Evolutionary conservation across 2,797 vertebrate genomes (phyloP), one percentile per base, ranked within the genome.

Genomic region (Synanceia verrucosa): DNA sequence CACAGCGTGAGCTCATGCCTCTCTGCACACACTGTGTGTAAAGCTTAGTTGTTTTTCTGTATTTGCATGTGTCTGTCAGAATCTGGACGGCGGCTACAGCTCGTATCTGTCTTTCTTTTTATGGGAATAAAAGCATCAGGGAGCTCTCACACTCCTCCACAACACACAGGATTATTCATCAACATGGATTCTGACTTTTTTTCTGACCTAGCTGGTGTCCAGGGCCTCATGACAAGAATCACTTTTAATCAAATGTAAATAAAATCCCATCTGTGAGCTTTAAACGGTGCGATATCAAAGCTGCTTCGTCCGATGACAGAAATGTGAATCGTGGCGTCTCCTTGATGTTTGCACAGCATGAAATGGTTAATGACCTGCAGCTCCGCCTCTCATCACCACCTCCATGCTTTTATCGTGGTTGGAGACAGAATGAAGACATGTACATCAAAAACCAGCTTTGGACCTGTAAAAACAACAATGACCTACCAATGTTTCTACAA

Each of bases 291-390:
- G 0, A 31, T 62, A 77, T 79, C 67, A 81, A 76, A 80, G 72
- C 14, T 18, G 43, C 4, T 77, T 85, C 56, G 68, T 10, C 47
- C 1, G 2, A 44, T 62, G 65, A 76, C 28, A 26, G 72, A 70
- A 80, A 74, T 76, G 67, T 0, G 28, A 63, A 52, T 46, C 44
- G 29, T 24, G 63, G 46, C 39, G 55, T n/a, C 47, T 47, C 52
- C 74, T 56, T 85, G 76, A 84, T 76, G 73, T 76, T 37, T 80
- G 65, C 81, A 36, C 88, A 85, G 81, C 78, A 62, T 59, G 83
- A 80, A 70, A 71, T 66, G 56, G 84, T 86, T 86, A 85, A 89
- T 80, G 86, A 81, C 60, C 65, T 46, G 1, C 10, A 18, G 51
- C 59, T 66, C 60, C 64, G 67, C 71, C 70, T 29, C 69, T 60